Percentiles rank a stretch among this genome's conserved stretches.
Conservation (phyloP, 2,797 vertebrate genomes). For the Falco biarmicus region DNA sequence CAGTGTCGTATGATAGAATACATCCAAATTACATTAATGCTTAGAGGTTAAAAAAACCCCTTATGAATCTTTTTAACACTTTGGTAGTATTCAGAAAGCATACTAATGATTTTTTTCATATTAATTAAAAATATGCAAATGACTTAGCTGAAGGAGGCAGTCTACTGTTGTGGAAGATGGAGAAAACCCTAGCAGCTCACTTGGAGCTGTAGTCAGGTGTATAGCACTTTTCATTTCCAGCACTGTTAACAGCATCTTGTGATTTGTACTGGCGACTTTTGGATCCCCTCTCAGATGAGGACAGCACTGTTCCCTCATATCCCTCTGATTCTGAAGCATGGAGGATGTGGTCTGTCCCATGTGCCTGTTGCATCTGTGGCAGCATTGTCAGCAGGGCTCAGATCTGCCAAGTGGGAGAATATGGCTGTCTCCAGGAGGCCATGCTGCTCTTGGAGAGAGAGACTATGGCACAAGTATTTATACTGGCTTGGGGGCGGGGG, state of each 20-base stretch:
- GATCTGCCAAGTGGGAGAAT: accelerated
- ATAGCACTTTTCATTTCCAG: not conserved
- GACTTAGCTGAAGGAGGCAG: not conserved
- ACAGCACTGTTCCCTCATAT: not conserved
- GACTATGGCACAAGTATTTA: not conserved
- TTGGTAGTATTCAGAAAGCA: conserved; percentile 1
- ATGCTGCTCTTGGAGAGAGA: not conserved
- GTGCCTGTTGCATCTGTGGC: not conserved
- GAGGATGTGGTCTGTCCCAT: accelerated
- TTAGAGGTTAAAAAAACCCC: not conserved
- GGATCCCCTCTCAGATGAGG: not conserved
- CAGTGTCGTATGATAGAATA: not conserved
- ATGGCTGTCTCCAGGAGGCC: not conserved
- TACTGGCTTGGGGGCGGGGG: not conserved
- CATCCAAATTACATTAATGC: not conserved
- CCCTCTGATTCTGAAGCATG: not conserved
- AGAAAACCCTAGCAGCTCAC: not conserved
- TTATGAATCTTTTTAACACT: not conserved
- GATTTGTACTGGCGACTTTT: not conserved
- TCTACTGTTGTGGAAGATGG: not conserved
- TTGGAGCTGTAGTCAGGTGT: not conserved
- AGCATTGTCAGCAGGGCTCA: not conserved
- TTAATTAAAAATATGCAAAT: conserved; percentile 53
- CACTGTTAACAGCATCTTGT: not conserved
- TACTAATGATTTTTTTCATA: not conserved